Conservation (phyloP, 2,113 vertebrate genomes). For the Gallinago jamesoni region DNA sequence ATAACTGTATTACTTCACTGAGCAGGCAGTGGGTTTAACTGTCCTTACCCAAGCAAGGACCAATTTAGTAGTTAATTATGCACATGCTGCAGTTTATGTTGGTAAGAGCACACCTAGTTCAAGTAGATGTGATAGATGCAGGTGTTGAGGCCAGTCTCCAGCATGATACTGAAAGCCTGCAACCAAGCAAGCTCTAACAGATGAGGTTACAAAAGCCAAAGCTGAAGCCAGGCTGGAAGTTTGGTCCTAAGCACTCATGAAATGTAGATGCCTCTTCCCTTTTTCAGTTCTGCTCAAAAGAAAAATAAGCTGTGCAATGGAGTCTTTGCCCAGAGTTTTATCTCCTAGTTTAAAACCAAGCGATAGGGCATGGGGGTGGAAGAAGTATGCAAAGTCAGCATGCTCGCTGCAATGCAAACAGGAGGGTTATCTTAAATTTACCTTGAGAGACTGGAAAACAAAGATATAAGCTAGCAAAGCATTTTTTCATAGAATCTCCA, state of each 20-base stretch:
- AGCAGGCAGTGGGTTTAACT: neutral
- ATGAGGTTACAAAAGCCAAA: neutral
- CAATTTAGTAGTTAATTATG: neutral
- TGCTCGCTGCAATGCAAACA: constrained; percentile 10
- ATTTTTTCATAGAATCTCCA: neutral
- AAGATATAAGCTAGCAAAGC: neutral
- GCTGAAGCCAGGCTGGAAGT: neutral
- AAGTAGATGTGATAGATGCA: neutral
- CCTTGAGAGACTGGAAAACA: neutral
- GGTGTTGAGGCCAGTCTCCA: neutral
- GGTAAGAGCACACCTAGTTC: neutral
- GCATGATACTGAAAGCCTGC: neutral
- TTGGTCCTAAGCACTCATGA: neutral
- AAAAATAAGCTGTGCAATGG: constrained; percentile 6
- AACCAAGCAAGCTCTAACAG: neutral
- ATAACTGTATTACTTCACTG: neutral
- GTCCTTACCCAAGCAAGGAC: neutral
- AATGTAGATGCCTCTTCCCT: neutral
- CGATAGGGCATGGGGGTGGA: neutral
- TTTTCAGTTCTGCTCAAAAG: neutral
- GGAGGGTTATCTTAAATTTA: constrained; percentile 22
- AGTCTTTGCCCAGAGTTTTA: constrained; percentile 19
- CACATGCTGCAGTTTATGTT: neutral
- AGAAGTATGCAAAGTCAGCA: constrained; percentile 39
- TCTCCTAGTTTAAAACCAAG: constrained; percentile 12